These are phyloP conservation scores for Lontra canadensis DNA, from an alignment of 2,113 vertebrate genomes.

Conservation along the genomic window DNA sequence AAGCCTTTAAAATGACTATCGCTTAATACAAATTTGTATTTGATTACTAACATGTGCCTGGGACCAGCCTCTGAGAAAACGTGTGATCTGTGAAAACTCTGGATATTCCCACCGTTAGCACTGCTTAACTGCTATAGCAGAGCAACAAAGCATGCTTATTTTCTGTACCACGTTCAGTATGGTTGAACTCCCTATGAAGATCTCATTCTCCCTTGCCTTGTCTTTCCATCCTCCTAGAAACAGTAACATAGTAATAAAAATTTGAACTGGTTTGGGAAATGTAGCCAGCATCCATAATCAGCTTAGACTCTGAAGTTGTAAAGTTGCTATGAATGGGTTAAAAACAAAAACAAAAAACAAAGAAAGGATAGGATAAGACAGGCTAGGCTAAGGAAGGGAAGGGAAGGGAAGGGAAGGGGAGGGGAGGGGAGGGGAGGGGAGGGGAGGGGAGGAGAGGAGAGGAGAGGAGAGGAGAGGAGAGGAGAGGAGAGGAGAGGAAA, in stretches of 20 bases:
- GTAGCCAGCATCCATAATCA: neutral
- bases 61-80: conserved; percentile 69
- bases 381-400: neutral
- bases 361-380: neutral
- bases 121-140: conserved; percentile 61
- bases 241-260: neutral
- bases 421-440: too few species aligned
- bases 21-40: conserved; percentile 67
- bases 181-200: neutral
- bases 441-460: neutral
- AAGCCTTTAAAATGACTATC: conserved; percentile 74
- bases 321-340: neutral
- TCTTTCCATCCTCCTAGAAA: neutral
- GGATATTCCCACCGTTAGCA: conserved; percentile 50
- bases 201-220: neutral
- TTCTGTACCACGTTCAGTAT: neutral
- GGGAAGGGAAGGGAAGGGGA: neutral
- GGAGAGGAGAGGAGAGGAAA: too few species aligned
- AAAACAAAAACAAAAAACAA: neutral
- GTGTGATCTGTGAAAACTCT: conserved; percentile 61
- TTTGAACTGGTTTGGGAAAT: neutral
- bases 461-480: too few species aligned
- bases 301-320: neutral
- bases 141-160: conserved; percentile 46
- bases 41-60: conserved; percentile 59